phyloP scores from a whole-genome alignment of 2,888 invertebrate genomes.

The Folsomia manolachei region DNA sequence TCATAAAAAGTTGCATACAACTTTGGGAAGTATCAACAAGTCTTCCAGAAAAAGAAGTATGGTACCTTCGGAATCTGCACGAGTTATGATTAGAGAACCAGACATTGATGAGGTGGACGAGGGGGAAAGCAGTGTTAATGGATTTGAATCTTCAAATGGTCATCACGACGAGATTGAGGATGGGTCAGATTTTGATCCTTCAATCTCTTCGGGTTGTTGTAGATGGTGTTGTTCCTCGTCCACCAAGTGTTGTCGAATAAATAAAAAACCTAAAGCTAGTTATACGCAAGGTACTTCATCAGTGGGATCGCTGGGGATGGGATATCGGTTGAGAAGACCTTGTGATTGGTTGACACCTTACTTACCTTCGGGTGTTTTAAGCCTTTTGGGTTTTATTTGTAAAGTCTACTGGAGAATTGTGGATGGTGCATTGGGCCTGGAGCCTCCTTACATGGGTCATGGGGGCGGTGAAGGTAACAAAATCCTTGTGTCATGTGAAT shows the following conservation, averaged over 20 bases:
- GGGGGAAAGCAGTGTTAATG: neutral
- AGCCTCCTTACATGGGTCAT: conserved; percentile 45
- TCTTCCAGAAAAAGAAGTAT: neutral
- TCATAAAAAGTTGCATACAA: neutral
- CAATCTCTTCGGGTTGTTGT: conserved; percentile 17
- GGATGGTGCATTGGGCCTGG: conserved; percentile 47
- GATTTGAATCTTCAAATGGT: neutral
- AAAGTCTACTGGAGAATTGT: conserved; percentile 50
- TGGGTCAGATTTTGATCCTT: conserved; percentile 1
- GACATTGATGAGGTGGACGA: conserved; percentile 15
- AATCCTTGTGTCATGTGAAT: neutral
- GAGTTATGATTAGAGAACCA: conserved; percentile 6
- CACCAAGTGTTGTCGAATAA: conserved; percentile 7
- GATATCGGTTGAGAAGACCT: conserved; percentile 32
- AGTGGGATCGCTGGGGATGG: neutral
- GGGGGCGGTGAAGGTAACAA: conserved; percentile 47
- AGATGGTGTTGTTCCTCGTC: neutral
- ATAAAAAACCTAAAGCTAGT: neutral
- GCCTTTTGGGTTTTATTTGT: conserved; percentile 46
- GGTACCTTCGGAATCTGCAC: conserved; percentile 5
- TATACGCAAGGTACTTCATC: conserved; percentile 11
- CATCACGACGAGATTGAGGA: conserved; percentile 6
- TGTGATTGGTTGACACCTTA: conserved; percentile 37
- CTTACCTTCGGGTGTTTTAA: conserved; percentile 45
- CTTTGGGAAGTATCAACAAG: too few relatives aligned